Conservation (phyloP, 1,140 invertebrate species). For the Drosophila pectinifera region DNA sequence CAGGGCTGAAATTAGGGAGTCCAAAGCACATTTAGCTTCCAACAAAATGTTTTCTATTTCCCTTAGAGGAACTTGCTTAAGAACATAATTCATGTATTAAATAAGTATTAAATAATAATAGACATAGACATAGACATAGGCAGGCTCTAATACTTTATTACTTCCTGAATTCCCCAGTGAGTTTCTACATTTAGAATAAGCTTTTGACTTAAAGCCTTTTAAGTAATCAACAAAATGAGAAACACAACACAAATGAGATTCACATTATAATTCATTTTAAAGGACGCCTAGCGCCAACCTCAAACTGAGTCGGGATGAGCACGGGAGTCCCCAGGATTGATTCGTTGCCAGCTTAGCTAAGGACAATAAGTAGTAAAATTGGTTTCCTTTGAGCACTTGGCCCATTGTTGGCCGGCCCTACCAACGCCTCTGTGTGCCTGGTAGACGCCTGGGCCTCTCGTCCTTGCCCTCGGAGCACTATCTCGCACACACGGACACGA, state of each 20-base stretch:
- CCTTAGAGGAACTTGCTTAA: neutral
- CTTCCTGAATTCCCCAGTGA: neutral
- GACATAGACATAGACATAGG: no score
- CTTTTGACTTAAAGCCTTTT: constrained; percentile 45
- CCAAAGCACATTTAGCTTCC: neutral
- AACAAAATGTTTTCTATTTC: neutral
- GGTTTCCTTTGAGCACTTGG: constrained; percentile 17
- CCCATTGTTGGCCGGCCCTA: constrained; percentile 5
- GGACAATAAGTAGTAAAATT: constrained; percentile 34
- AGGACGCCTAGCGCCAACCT: constrained; percentile 37
- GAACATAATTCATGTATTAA: neutral
- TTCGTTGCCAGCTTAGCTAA: constrained; percentile 18
- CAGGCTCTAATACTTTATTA: neutral
- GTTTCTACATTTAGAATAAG: neutral
- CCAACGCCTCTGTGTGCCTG: constrained; percentile 8
- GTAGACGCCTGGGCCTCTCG: constrained; percentile 42
- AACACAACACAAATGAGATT: constrained; percentile 39
- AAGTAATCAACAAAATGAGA: constrained; percentile 61
- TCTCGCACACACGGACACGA: constrained; percentile 15
- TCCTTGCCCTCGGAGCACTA: constrained; percentile 49
- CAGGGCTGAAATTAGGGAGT: neutral
- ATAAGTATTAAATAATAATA: no score
- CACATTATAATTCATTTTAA: constrained; percentile 74
- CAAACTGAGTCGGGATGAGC: neutral
- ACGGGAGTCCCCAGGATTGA: constrained; percentile 1